phyloP scores from a whole-genome alignment of 2,888 invertebrate species.

The Mimachlamys varia region DNA sequence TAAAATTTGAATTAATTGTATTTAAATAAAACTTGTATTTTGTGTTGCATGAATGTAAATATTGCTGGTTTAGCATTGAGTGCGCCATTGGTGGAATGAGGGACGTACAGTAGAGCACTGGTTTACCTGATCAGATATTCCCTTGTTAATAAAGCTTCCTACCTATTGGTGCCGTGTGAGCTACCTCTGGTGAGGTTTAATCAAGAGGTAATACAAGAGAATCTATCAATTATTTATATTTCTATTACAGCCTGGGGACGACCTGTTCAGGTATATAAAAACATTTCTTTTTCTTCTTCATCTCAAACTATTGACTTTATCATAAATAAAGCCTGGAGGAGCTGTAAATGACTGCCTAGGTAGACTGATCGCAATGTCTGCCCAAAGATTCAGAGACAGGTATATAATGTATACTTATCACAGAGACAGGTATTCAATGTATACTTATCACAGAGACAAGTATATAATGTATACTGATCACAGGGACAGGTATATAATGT shows the following conservation, averaged over 20 bases:
- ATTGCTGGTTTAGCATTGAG: no score
- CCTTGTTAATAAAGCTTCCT: neutral
- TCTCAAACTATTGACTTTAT: neutral
- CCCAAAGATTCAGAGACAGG: no score
- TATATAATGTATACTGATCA: no score
- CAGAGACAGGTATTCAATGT: no score
- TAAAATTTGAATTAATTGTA: no score
- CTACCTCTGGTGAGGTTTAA: constrained; percentile 8
- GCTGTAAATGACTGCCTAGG: neutral
- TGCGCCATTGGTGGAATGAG: no score
- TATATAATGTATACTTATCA: no score
- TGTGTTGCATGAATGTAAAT: no score
- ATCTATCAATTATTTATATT: neutral
- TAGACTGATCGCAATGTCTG: neutral
- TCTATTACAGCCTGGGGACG: constrained; percentile 11
- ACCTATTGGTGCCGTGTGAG: neutral
- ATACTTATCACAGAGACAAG: no score
- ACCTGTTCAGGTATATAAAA: neutral
- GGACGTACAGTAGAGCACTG: no score
- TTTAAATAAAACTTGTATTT: no score
- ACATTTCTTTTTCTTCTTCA: neutral
- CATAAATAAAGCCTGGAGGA: neutral
- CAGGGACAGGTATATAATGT: no score
- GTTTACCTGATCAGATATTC: neutral
- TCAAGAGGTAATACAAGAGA: constrained; percentile 17